Base-by-base conservation (phyloP, 1,140 invertebrate species). In the Heliothis virescens region DNA sequence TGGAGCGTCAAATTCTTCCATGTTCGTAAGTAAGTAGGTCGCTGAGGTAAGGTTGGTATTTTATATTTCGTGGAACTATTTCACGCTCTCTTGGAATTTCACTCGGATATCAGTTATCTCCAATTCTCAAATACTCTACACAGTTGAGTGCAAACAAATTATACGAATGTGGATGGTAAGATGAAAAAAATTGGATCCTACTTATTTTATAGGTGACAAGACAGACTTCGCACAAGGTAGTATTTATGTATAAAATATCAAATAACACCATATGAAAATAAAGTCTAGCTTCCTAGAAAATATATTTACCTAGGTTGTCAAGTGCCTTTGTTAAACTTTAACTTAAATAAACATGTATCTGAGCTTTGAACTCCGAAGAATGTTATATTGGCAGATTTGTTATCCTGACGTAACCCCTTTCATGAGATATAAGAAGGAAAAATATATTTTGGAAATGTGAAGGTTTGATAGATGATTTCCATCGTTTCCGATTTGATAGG, bases 21-120 rank as follows among this genome's bases (percentile, higher is more conserved):
- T 76, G 59, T 53, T 18, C 60, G 48, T 4, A 29, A 16, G 60
- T 76, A 18, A 65, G 18, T 76, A 76, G 74, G 74, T 76, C 60
- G 60, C 41, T 63, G 48, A 74, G 59, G 74, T 65, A 21, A 76
- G 34, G 21, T 52, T 52, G 74, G 74, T 76, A 76, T 76, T 76
- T 76, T 76, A 63, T 76, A 76, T 76, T 76, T 65, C 48, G 74
- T 65, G 48, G 50, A 80, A 82, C 83, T 83, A 86, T 86, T 84
- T 83, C 85, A 82, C 83, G 80, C 83, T 21, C 18, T 71, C 67
- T 79, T 50, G 80, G 81, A 77, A 82, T 79, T 74, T 65, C 52
- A 76, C 48, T 79, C 48, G 69, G 63, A 81, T 79, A 79, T 76
- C 53, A 65, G 72, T 62, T 57, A 80, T 71, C 72, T 82, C 77